Evolutionary conservation across 2,888 invertebrate genomes (phyloP).

Genomic region (Mactromeris polynyma): DNA sequence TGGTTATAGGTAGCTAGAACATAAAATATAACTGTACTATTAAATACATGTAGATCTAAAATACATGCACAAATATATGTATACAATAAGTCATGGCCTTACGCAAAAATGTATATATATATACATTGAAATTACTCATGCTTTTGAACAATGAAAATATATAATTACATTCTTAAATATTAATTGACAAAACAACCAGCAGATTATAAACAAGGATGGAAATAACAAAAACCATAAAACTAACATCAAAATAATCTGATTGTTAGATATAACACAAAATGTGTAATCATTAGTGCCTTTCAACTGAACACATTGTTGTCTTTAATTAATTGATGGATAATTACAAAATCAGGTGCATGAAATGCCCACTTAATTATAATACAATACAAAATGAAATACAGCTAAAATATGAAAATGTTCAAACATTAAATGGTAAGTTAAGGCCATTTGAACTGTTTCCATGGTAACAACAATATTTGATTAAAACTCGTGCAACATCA

Average conservation of each 20-base stretch:
- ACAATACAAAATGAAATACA: neutral
- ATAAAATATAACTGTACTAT: neutral
- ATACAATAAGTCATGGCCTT: neutral
- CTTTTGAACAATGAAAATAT: neutral
- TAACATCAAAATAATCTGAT: neutral
- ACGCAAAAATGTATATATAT: neutral
- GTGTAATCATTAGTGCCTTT: neutral
- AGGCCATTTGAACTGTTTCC: conserved; percentile 14
- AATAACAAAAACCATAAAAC: neutral
- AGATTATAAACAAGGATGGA: neutral
- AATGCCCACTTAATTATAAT: neutral
- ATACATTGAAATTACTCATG: neutral
- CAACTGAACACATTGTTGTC: neutral
- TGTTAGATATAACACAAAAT: no score
- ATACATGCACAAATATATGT: conserved; percentile 3
- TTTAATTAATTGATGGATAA: neutral
- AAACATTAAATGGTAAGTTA: conserved; percentile 1
- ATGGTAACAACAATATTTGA: neutral
- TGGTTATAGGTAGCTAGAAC: conserved; percentile 7
- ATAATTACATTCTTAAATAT: neutral
- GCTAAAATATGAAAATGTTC: neutral
- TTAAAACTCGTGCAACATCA: neutral
- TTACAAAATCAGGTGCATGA: neutral
- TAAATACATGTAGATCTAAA: neutral
- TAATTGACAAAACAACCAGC: no score